Evolutionary conservation across 2,888 invertebrate species (phyloP), one percentile per base, ranked within the genome.

Genomic region (Drosophila mulleri): DNA sequence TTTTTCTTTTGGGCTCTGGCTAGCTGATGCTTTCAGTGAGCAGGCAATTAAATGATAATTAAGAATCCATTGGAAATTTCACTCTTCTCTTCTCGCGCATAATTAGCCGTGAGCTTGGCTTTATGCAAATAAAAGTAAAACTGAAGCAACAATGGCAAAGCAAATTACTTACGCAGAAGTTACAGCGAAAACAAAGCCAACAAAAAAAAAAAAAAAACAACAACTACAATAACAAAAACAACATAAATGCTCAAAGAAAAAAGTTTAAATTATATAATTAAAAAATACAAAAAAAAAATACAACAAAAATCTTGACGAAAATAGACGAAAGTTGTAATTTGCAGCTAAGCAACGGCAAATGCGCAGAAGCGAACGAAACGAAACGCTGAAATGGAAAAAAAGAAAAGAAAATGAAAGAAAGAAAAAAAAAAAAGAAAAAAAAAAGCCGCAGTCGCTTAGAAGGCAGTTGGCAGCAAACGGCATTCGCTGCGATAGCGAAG

Each of bases 261-360:
- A 74, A 66, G 70, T 80, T 88, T 88, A 89, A 91, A 90, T 90
- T 90, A 90, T 90, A 90, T 90, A 90, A 90, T 90, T 90, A 81
- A 83, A 80, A 85, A 75, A 84, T 26, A 26, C 16, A n/a, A n/a
- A 16, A 78, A 83, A 82, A 85, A 81, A 75, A 82, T 9, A 16
- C 16, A 47, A 26, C 14, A 78, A 83, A 87, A 88, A 88, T 85
- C 88, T 89, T 88, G 88, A 88, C 90, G 81, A 89, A 88, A 89
- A 89, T 79, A 89, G 88, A 87, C 86, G 88, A 89, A 87, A 87
- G 86, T 88, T 77, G 88, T 85, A 88, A 86, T 88, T 89, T 89
- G 85, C 81, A 85, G 72, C 66, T 42, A 67, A 54, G 59, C 72
- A 66, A 53, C 64, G 18, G 71, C 72, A 57, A 56, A 68, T 35